Conservation (phyloP, 2,113 vertebrate genomes). For the Pleuronectes platessa region DNA sequence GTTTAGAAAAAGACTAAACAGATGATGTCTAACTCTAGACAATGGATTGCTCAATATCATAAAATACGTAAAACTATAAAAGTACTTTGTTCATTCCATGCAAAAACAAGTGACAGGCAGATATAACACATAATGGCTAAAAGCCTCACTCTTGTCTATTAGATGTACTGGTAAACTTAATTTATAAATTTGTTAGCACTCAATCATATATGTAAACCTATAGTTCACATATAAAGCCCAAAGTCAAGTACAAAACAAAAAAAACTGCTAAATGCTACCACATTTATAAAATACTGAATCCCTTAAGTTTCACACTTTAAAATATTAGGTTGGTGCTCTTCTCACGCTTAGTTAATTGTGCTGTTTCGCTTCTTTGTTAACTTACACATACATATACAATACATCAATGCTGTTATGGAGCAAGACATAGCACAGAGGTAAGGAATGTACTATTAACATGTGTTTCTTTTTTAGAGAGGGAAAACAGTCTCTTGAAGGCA, state of each 20-base stretch:
- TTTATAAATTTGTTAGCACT: constrained; percentile 31
- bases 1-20: constrained; percentile 5
- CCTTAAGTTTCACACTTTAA: constrained; percentile 36
- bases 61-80: constrained; percentile 42
- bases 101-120: constrained; percentile 55
- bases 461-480: constrained; percentile 45
- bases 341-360: constrained; percentile 57
- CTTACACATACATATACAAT: not conserved
- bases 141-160: no score
- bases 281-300: constrained; percentile 57
- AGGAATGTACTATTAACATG: constrained; percentile 33
- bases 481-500: constrained; percentile 46
- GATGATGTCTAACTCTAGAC: constrained; percentile 18
- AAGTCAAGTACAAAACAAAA: constrained; percentile 54
- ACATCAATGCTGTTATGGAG: constrained; percentile 48
- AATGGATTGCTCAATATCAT: constrained; percentile 17
- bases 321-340: constrained; percentile 50
- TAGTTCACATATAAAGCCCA: constrained; percentile 49
- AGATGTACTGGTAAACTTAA: constrained; percentile 16
- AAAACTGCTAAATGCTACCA: constrained; percentile 45
- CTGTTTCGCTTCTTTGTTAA: constrained; percentile 45
- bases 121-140: constrained; percentile 21
- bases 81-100: constrained; percentile 50
- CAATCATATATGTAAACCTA: constrained; percentile 21
- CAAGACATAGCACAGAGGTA: constrained; percentile 18